Base-by-base conservation (phyloP, 2,113 vertebrate genomes). In the Gopherus flavomarginatus region DNA sequence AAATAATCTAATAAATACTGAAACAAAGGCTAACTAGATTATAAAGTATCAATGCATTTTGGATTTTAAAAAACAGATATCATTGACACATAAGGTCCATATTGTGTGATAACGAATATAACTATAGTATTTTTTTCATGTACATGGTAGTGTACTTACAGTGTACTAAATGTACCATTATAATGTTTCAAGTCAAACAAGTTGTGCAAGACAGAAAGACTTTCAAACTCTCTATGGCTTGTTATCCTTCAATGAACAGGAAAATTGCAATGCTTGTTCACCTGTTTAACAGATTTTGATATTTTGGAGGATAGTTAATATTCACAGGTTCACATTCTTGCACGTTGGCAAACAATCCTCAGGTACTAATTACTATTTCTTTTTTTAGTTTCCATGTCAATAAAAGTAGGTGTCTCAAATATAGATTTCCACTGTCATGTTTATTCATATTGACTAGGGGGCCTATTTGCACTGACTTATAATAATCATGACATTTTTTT, bases 381-480 rank as follows among this genome's bases (percentile, higher is more conserved):
- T 42, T 3, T 85, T 42, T 56, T 85, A 81, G 85, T 26, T 84
- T 93, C 78, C 86, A 29, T 80, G 77, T 57, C 75, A 81, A 52
- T 84, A 5, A 49, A 92, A 92, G 1, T 42, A 90, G 12, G 53
- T 88, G 79, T 91, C 93, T 62, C 77, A 52, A 13, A 50, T 88
- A 88, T 88, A 83, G 13, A 95, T 94, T 95, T 94, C 54, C 75
- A 81, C 50, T 89, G 80, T 80, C 84, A 29, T 54, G 77, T 90
- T n/a, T 87, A 47, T 87, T 87, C 57, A 81, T 95, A 82, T 49
- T 93, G 87, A 93, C 22, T 50, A 77, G 81, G 80, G 91, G 6
- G 10, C 79, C 89, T 92, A 16, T 79, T 96, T 94, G 54, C 87
- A 62, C 4, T 62, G 77, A 91, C 24, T 62, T 0, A 2, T 35